Evolutionary conservation across 1,140 invertebrate species (phyloP).

Genomic region (Dryas iulia): DNA sequence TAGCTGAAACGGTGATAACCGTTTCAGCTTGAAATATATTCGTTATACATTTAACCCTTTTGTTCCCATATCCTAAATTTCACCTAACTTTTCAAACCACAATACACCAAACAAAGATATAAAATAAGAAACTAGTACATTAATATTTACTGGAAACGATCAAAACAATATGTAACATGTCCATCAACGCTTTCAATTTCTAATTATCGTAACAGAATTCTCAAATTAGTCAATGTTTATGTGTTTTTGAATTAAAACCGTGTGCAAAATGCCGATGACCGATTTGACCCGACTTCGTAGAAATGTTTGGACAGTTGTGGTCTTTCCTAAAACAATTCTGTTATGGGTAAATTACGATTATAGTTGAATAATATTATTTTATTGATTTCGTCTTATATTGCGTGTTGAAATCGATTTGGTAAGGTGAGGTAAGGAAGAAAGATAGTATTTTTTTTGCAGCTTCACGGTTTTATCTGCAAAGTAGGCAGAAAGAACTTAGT

Average conservation of each 20-base stretch:
- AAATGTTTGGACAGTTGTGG: conserved; percentile 12
- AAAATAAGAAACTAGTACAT: neutral
- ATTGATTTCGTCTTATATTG: neutral
- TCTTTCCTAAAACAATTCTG: neutral
- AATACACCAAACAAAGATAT: neutral
- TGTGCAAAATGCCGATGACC: conserved; percentile 5
- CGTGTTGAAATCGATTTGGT: neutral
- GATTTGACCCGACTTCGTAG: neutral
- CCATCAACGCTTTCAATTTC: neutral
- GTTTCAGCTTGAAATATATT: too few species aligned
- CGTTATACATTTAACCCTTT: neutral
- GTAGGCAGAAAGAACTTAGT: too few species aligned
- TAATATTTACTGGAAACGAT: neutral
- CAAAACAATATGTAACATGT: neutral
- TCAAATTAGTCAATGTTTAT: neutral
- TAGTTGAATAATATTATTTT: neutral
- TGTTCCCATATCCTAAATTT: neutral
- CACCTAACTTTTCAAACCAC: neutral
- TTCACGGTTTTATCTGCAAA: too few species aligned
- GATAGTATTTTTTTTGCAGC: too few species aligned
- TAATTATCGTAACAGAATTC: neutral
- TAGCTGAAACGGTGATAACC: too few species aligned
- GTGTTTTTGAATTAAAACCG: neutral
- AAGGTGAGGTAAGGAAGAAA: too few species aligned
- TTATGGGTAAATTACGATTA: neutral